Base-by-base conservation (phyloP, 2,888 invertebrate genomes). In the Aradus depressus region DNA sequence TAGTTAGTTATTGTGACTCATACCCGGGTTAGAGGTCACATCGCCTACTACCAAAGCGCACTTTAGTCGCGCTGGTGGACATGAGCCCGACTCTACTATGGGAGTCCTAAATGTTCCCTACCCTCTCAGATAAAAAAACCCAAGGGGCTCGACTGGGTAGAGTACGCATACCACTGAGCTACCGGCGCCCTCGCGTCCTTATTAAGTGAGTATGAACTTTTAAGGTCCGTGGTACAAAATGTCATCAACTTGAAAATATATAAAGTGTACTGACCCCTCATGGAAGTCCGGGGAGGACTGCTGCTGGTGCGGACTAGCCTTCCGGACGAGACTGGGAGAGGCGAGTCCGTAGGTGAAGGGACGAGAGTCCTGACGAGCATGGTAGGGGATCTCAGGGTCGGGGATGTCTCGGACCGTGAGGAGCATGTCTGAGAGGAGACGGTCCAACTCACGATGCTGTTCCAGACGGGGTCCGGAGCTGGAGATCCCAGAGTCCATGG, bases 401-500 rank as follows among this genome's bases (percentile, higher is more conserved):
- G 31, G 83, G 65, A 86, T 80, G 67, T 84, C 83, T 75, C 87
- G 84, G 66, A 87, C 87, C 56, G 89, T 89, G 63, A 84, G 76
- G 73, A 87, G 76, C 86, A 88, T 87, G 68, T 86, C 87, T 64
- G 81, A 80, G 60, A 88, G 77, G 63, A 87, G 76, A 68, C 84
- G 84, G 75, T 88, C 87, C 65, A 88, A 77, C 72, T 86, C 85
- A 61, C 76, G 74, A 66, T 79, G 77, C 59, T 74, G 75, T 60
- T 71, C 71, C 35, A 74, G 71, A 63, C 80, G 80, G 69, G 80
- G 80, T 37, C 63, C 64, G 56, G 68, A 65, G 54, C 85, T 84
- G 64, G 86, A 86, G 64, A 89, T 89, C 63, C 89, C 89, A 62
- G 87, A 88, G 75, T 89, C 89, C 82, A 88, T 85, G 70, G 88